Evolutionary conservation across 2,797 vertebrate genomes (phyloP).

Genomic region (Meda fulgida): DNA sequence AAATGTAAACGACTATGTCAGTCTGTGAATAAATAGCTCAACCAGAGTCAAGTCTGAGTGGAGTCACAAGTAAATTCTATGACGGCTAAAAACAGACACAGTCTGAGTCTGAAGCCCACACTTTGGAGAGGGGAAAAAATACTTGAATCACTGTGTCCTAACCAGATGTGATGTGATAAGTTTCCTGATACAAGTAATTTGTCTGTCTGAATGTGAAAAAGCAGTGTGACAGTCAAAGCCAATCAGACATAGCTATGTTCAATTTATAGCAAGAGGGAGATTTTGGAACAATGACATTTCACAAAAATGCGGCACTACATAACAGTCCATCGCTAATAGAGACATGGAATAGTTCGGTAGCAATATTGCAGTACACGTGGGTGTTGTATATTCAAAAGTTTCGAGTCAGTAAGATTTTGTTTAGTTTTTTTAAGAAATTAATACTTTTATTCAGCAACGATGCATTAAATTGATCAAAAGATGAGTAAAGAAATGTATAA

Average conservation of each 20-base stretch:
- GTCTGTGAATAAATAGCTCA: slow-evolving; percentile 14
- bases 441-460: neutral
- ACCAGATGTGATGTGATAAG: neutral
- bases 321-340: neutral
- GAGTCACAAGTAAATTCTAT: slow-evolving; percentile 9
- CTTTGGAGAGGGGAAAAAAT: neutral
- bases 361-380: neutral
- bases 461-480: neutral
- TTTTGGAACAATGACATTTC: neutral
- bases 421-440: neutral
- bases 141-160: neutral
- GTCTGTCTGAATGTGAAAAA: neutral
- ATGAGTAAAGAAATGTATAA: neutral
- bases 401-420: neutral
- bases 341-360: neutral
- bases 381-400: neutral
- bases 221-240: neutral
- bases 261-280: neutral
- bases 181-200: neutral
- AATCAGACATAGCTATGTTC: neutral
- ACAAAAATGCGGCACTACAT: neutral
- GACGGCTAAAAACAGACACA: slow-evolving; percentile 1
- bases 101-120: slow-evolving; percentile 12
- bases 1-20: neutral
- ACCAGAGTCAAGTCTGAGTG: slow-evolving; percentile 5